Conservation (phyloP, 2,113 vertebrate species). For the Nothoprocta perdicaria region DNA sequence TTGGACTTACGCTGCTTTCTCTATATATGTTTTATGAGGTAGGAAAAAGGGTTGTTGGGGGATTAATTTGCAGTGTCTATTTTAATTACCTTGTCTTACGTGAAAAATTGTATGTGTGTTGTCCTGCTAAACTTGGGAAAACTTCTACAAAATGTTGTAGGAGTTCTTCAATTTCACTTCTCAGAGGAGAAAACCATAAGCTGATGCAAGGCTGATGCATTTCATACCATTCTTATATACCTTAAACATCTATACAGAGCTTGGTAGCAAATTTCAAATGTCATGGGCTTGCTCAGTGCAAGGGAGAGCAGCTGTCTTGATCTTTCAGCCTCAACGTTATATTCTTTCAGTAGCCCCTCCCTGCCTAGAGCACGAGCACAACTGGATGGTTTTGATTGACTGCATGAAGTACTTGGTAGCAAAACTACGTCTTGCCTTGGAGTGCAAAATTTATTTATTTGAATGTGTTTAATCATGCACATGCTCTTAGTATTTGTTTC, state of each 20-base stretch:
- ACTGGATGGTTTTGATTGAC: background rate
- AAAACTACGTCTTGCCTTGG: background rate
- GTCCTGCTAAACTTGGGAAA: background rate
- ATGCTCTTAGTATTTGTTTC: background rate
- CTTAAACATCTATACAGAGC: background rate
- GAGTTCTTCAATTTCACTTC: background rate
- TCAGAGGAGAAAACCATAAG: background rate
- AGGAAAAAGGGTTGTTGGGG: slow-evolving; percentile 37
- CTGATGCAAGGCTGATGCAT: background rate
- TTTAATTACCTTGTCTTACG: background rate
- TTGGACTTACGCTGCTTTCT: slow-evolving; percentile 90
- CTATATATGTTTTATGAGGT: slow-evolving; percentile 97
- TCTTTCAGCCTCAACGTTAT: background rate
- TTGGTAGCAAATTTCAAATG: background rate
- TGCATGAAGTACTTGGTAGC: background rate
- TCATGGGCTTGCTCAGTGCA: fast-evolving
- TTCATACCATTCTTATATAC: background rate
- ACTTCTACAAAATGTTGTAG: background rate
- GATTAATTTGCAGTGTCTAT: background rate
- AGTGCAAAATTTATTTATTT: background rate
- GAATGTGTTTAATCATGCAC: background rate
- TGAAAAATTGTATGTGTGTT: background rate
- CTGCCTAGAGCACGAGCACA: background rate
- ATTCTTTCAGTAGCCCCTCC: background rate
- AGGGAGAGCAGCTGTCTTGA: background rate